Evolutionary conservation across 2,888 invertebrate species (phyloP).

Genomic region (Acanthosepion esculentum): DNA sequence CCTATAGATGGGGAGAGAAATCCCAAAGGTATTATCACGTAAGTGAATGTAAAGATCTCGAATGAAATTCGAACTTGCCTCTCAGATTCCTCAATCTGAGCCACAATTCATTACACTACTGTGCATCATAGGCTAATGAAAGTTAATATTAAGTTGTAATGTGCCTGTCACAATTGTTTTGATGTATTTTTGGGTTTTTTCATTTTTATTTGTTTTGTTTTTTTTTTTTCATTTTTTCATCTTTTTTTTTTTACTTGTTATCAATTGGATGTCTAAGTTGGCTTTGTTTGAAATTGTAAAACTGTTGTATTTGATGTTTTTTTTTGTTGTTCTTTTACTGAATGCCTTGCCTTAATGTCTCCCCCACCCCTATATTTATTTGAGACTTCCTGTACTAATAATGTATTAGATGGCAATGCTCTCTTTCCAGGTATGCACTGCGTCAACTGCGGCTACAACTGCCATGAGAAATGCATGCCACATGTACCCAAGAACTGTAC

Average conservation of each 20-base stretch:
- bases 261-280: background rate
- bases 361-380: constrained; percentile 24
- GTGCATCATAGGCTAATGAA: too few species aligned
- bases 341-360: background rate
- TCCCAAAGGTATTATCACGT: too few species aligned
- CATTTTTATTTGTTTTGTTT: too few species aligned
- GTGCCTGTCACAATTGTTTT: background rate
- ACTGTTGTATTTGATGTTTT: background rate
- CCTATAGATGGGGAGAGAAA: too few species aligned
- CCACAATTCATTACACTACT: too few species aligned
- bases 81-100: too few species aligned
- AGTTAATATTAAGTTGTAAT: too few species aligned
- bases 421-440: constrained; percentile 80
- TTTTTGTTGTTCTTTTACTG: background rate
- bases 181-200: too few species aligned
- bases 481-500: constrained; percentile 83
- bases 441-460: constrained; percentile 94
- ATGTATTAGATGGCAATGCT: constrained; percentile 46
- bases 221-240: too few species aligned
- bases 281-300: background rate
- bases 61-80: too few species aligned
- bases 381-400: constrained; percentile 37
- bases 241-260: too few species aligned
- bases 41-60: too few species aligned
- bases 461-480: constrained; percentile 95